These are phyloP conservation scores for Atta cephalotes DNA, from an alignment of 1,140 invertebrate species.

Conservation along the genomic window DNA sequence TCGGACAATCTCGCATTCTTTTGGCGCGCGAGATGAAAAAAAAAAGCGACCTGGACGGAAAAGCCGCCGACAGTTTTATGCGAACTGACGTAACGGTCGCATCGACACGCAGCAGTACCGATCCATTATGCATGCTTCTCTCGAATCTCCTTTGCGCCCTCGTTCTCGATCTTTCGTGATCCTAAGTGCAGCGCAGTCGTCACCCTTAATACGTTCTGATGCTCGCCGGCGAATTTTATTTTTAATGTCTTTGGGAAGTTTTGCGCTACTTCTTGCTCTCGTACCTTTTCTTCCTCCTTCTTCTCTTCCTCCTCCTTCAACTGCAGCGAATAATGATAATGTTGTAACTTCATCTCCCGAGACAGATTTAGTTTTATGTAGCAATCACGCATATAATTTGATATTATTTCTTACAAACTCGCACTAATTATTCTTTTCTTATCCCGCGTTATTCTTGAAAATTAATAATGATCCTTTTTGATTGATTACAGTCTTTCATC, in stretches of 20 bases:
- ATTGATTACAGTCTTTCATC: not conserved
- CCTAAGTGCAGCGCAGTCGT: constrained; percentile 52
- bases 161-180: constrained; percentile 35
- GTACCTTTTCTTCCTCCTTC: no score
- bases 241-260: constrained; percentile 30
- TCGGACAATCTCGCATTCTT: constrained; percentile 55
- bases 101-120: constrained; percentile 72
- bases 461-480: not conserved
- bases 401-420: not conserved
- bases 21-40: constrained; percentile 55
- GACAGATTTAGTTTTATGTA: constrained; percentile 37
- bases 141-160: constrained; percentile 70
- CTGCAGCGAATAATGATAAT: constrained; percentile 27
- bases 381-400: not conserved
- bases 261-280: not conserved
- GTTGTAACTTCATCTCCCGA: not conserved
- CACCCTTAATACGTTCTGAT: constrained; percentile 54
- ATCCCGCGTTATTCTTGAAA: not conserved
- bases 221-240: constrained; percentile 44
- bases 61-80: constrained; percentile 74
- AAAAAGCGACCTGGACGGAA: constrained; percentile 17
- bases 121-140: constrained; percentile 74
- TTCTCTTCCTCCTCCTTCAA: not conserved
- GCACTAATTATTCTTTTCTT: not conserved
- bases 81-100: constrained; percentile 69